These are phyloP conservation scores for Diarsia dahlii DNA, from an alignment of 2,888 invertebrate species.

Conservation along the genomic window DNA sequence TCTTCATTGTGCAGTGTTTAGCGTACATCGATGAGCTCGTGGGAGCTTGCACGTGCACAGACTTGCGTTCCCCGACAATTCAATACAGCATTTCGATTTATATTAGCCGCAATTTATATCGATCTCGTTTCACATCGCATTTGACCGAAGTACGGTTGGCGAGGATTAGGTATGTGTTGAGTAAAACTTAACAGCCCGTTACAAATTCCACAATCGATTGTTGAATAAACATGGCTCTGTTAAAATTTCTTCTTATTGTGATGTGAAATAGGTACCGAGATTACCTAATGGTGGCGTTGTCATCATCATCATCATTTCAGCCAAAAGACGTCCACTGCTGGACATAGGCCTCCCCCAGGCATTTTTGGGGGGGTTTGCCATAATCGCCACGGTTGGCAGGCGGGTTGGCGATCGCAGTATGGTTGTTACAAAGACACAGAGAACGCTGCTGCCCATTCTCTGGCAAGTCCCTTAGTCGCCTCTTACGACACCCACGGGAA, in stretches of 20 bases:
- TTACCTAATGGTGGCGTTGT: background rate
- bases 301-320: no score
- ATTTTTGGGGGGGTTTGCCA: no score
- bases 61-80: slow-evolving; percentile 73
- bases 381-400: no score
- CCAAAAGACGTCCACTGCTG: no score
- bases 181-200: slow-evolving; percentile 55
- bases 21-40: slow-evolving; percentile 66
- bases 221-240: slow-evolving; percentile 23
- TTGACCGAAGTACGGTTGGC: slow-evolving; percentile 66
- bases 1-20: slow-evolving; percentile 58
- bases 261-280: background rate
- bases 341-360: no score
- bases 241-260: slow-evolving; percentile 3
- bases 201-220: slow-evolving; percentile 58
- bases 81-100: slow-evolving; percentile 84
- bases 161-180: slow-evolving; percentile 41
- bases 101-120: slow-evolving; percentile 79
- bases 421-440: no score
- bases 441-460: no score
- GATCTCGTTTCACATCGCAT: slow-evolving; percentile 78
- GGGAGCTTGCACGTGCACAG: slow-evolving; percentile 77
- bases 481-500: no score
- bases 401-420: no score
- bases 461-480: no score